Evolutionary conservation across 2,113 vertebrate genomes (phyloP).

Genomic region (Misgurnus anguillicaudatus): DNA sequence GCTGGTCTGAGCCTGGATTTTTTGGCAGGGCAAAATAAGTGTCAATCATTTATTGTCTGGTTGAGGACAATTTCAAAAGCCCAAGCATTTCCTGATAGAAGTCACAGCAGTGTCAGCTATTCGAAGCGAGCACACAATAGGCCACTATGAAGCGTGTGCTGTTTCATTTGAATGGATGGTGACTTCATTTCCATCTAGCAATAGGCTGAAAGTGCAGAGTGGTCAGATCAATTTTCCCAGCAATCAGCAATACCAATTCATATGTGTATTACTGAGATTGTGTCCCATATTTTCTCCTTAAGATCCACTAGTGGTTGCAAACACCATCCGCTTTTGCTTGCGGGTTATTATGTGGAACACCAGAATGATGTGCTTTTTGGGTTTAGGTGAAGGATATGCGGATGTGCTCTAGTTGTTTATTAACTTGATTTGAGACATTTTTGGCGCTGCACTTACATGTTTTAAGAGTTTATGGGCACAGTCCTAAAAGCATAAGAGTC

Average conservation of each 20-base stretch:
- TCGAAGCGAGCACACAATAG: background rate
- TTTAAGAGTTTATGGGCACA: too few relatives aligned
- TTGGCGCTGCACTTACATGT: too few relatives aligned
- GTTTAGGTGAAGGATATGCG: conserved; percentile 29
- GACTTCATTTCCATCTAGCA: conserved; percentile 16
- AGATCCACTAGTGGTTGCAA: conserved; percentile 17
- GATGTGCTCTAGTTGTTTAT: background rate
- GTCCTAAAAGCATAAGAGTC: too few relatives aligned
- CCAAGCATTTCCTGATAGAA: background rate
- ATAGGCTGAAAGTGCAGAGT: background rate
- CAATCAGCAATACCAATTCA: background rate
- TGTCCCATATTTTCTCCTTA: conserved; percentile 37
- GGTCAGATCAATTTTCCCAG: conserved; percentile 7
- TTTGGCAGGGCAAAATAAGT: too few relatives aligned
- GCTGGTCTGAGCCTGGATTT: background rate
- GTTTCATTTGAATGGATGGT: background rate
- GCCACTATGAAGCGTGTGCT: background rate
- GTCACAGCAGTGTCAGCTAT: background rate
- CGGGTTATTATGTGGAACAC: conserved; percentile 26
- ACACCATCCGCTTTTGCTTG: conserved; percentile 34
- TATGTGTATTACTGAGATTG: conserved; percentile 20
- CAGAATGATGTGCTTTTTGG: conserved; percentile 25
- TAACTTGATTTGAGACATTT: too few relatives aligned
- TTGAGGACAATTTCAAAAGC: background rate
- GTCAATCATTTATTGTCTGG: background rate